Conservation (phyloP, 2,113 vertebrate genomes). For the Galemys pyrenaicus region DNA sequence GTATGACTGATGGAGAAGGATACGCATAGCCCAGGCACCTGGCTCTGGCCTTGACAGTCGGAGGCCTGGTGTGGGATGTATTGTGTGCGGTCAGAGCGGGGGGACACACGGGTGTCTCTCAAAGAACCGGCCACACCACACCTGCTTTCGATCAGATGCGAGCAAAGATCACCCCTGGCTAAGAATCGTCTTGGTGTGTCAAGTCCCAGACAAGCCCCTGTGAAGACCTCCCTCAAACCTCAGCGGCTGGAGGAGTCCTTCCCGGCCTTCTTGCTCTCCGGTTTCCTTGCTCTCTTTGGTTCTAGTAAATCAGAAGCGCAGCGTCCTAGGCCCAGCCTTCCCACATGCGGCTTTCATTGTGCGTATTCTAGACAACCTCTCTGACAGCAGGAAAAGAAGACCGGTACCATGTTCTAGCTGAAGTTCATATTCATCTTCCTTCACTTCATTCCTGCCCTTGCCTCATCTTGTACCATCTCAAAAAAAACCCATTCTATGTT, state of each 20-base stretch:
- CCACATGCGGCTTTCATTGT: conserved; percentile 70
- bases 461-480: neutral
- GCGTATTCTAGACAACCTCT: conserved; percentile 43
- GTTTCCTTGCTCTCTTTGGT: conserved; percentile 38
- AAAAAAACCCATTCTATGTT: conserved; percentile 46
- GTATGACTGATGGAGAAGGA: conserved; percentile 93
- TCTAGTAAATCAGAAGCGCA: conserved; percentile 73
- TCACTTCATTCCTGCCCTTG: neutral
- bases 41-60: conserved; percentile 91
- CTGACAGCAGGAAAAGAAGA: conserved; percentile 55
- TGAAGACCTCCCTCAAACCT: conserved; percentile 66
- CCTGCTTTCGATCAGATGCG: conserved; percentile 79
- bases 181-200: conserved; percentile 70
- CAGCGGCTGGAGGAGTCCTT: neutral
- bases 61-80: conserved; percentile 84
- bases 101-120: conserved; percentile 86
- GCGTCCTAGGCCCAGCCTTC: conserved; percentile 71
- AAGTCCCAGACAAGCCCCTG: conserved; percentile 71
- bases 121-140: conserved; percentile 75
- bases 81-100: conserved; percentile 84
- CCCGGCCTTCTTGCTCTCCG: conserved; percentile 67
- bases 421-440: neutral
- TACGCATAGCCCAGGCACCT: conserved; percentile 90
- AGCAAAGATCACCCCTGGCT: conserved; percentile 72
- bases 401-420: conserved; percentile 55